Base-by-base conservation (phyloP, 2,888 invertebrate genomes). In the Azorinus chamasolen region DNA sequence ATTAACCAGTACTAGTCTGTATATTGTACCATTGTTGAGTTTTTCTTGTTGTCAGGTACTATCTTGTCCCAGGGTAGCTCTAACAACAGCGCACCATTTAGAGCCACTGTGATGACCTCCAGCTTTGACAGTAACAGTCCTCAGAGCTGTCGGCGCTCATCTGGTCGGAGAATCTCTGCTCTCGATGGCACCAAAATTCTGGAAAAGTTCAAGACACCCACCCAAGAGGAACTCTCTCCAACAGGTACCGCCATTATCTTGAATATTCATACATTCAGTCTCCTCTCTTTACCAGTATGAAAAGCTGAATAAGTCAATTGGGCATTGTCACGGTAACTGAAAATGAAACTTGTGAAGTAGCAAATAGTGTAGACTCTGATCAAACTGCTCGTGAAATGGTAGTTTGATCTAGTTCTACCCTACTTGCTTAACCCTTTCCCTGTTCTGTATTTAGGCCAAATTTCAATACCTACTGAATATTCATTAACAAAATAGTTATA, bases 131-230 rank as follows among this genome's bases (percentile, higher is more conserved):
- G 79, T 65, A 77, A 66, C 6, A 83, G 85, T 65, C 83, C 83
- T n/a, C 57, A 41, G 22, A 68, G 70, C 1, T 53, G 71, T 10
- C 71, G 81, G 8, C 69, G 85, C 27, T 78, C 83, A 24, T 32
- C 32, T 32, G 88, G 89, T 55, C 87, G 87, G 22, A 77, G 92
- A 20, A 92, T 93, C 68, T 87, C 87, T 1, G 91, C 92, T 1
- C 83, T 83, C 24, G 91, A 91, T 43, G 92, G 92, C 16, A 88
- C 85, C 51, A 83, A 83, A 18, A 92, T 93, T 45, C 84, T 93
- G 75, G 90, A 91, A 57, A 91, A 91, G 76, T 92, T 90, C 63
- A 68, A 79, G 43, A 88, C 87, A 72, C 84, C 83, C 50, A 86
- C 85, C 0, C 74, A 59, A 37, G 89, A 89, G 48, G 90, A 90